phyloP scores from a whole-genome alignment of 2,113 vertebrate genomes.

The Scortum barcoo region DNA sequence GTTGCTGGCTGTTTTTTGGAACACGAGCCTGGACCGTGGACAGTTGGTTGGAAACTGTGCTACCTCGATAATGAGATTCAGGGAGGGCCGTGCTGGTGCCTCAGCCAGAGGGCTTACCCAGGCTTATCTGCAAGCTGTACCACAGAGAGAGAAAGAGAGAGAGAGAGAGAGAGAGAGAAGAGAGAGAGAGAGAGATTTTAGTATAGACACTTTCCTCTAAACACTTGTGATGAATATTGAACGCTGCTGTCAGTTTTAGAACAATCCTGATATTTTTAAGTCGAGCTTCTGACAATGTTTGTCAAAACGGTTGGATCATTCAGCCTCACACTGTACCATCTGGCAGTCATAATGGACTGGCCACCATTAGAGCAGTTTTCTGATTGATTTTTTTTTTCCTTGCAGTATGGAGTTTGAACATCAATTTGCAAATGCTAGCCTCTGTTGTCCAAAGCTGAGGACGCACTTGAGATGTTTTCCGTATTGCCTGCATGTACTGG shows the following conservation, averaged over 20 bases:
- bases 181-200: slow-evolving; percentile 9
- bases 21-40: slow-evolving; percentile 42
- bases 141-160: slow-evolving; percentile 22
- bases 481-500: background rate
- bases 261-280: slow-evolving; percentile 35
- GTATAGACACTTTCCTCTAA: slow-evolving; percentile 33
- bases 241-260: slow-evolving; percentile 15
- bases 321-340: slow-evolving; percentile 2
- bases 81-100: slow-evolving; percentile 57
- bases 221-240: slow-evolving; percentile 16
- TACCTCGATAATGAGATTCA: slow-evolving; percentile 74
- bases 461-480: background rate
- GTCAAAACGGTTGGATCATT: background rate
- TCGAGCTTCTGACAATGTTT: slow-evolving; percentile 10
- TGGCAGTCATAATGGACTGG: background rate
- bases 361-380: background rate
- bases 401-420: background rate
- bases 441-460: background rate
- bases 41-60: slow-evolving; percentile 64
- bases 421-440: no score
- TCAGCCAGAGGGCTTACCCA: slow-evolving; percentile 74
- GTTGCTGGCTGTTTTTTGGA: slow-evolving; percentile 35
- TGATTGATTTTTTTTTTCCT: background rate
- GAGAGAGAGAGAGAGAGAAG: background rate
- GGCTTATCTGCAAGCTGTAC: slow-evolving; percentile 76